These are phyloP conservation scores for Protodeltote pygarga DNA, from an alignment of 2,888 invertebrate species.

Conservation along the genomic window DNA sequence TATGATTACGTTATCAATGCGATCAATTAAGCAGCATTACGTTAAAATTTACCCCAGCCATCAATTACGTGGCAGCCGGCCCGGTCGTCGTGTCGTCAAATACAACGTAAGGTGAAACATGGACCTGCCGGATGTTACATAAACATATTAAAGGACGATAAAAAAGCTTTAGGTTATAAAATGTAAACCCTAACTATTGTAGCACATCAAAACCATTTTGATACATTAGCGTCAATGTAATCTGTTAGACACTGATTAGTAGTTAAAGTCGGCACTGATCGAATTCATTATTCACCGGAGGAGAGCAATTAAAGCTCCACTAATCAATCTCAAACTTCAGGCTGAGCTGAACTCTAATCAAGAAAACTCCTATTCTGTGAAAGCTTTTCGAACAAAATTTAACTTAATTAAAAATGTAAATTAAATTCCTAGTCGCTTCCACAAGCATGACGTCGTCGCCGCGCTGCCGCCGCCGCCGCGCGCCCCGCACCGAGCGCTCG, in stretches of 20 bases:
- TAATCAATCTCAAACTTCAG: conserved; percentile 87
- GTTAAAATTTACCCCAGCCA: conserved; percentile 78
- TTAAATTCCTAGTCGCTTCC: conserved; percentile 87
- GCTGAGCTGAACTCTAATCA: conserved; percentile 86
- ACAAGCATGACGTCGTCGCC: conserved; percentile 83
- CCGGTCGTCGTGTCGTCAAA: conserved; percentile 57
- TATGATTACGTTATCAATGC: conserved; percentile 75
- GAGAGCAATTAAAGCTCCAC: conserved; percentile 86
- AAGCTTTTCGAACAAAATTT: conserved; percentile 87
- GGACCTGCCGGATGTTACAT: conserved; percentile 57
- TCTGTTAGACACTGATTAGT: conserved; percentile 70
- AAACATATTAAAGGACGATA: neutral
- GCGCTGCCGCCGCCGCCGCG: conserved; percentile 54
- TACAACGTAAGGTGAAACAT: conserved; percentile 50
- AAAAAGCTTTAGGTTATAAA: neutral
- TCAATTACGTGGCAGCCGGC: conserved; percentile 71
- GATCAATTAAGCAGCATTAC: conserved; percentile 82
- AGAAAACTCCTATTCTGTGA: conserved; percentile 87
- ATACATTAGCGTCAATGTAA: conserved; percentile 68
- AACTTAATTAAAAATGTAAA: conserved; percentile 88
- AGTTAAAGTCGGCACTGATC: conserved; percentile 80
- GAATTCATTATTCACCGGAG: conserved; percentile 86
- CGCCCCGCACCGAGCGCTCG: conserved; percentile 71
- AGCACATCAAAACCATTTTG: conserved; percentile 60
- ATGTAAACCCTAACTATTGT: conserved; percentile 4